These are phyloP conservation scores for Pygoscelis antarcticus DNA, from an alignment of 2,113 vertebrate species.

Conservation along the genomic window DNA sequence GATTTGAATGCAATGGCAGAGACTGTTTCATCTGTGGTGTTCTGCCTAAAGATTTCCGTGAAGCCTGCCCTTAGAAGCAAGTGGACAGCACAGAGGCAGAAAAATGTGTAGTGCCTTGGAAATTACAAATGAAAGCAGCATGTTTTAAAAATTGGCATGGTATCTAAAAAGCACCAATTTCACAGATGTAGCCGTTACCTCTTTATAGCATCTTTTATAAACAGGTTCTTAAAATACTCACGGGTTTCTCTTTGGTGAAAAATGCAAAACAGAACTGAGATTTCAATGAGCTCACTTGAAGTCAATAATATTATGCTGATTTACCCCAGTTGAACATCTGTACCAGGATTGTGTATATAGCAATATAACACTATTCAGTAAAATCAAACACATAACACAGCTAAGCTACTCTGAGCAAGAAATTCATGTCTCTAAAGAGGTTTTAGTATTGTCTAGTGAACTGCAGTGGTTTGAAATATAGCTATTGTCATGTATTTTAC, in stretches of 20 bases:
- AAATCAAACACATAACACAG: neutral
- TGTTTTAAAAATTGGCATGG: neutral
- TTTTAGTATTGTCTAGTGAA: neutral
- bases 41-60: neutral
- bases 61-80: neutral
- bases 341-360: neutral
- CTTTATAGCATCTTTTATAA: neutral
- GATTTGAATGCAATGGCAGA: neutral
- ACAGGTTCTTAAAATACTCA: constrained; percentile 10
- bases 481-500: neutral
- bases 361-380: neutral
- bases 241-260: neutral
- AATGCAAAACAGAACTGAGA: neutral
- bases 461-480: neutral
- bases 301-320: constrained; percentile 24
- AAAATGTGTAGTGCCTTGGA: neutral
- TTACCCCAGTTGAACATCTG: neutral
- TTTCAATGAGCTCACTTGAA: neutral
- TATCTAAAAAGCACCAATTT: neutral
- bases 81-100: neutral
- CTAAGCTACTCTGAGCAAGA: neutral
- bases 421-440: neutral
- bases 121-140: neutral
- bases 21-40: neutral
- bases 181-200: neutral